Percentiles rank a stretch among this genome's conserved stretches.
These are phyloP conservation scores for Colinus virginianus DNA, from an alignment of 2,113 vertebrate genomes.

Conservation along the genomic window DNA sequence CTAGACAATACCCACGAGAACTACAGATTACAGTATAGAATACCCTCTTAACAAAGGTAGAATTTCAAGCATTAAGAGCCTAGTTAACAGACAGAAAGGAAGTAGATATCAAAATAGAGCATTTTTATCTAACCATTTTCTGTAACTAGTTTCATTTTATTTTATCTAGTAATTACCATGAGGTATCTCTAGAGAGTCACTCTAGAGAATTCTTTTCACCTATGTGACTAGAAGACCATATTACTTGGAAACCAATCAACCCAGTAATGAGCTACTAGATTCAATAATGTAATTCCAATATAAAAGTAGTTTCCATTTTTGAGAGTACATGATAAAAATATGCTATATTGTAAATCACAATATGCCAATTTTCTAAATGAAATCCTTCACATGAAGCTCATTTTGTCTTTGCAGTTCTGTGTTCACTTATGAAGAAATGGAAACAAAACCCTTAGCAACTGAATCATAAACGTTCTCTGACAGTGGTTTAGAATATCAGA, in stretches of 20 bases:
- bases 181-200: background rate
- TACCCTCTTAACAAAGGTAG: background rate
- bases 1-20: background rate
- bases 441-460: background rate
- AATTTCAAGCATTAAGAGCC: background rate
- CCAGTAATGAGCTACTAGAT: background rate
- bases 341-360: background rate
- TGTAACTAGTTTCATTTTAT: background rate
- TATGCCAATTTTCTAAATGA: background rate
- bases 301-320: background rate
- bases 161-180: background rate
- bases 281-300: background rate
- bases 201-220: background rate
- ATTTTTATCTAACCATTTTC: background rate
- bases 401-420: background rate
- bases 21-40: background rate
- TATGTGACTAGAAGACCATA: background rate
- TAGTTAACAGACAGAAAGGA: background rate
- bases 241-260: background rate
- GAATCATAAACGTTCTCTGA: background rate
- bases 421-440: background rate
- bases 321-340: background rate
- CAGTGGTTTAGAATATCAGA: background rate
- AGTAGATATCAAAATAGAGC: background rate
- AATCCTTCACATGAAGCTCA: background rate